phyloP scores from a whole-genome alignment of 2,888 invertebrate genomes.

The Spialia ferax region DNA sequence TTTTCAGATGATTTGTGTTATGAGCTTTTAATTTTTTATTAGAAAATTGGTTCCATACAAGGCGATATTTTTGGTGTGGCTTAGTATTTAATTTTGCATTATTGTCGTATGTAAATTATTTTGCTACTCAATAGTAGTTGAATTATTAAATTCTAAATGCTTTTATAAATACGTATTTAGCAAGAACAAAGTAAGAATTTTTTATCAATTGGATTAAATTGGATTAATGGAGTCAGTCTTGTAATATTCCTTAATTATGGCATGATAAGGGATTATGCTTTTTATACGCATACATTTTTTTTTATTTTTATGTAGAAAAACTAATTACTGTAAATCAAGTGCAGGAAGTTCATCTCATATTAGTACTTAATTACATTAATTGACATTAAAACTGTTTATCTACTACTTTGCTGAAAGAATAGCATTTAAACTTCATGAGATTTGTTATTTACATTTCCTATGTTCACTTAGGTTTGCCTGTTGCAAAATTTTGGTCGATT shows the following conservation, averaged over 20 bases:
- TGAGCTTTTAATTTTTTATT: slow-evolving; percentile 44
- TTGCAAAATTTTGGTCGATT: neutral
- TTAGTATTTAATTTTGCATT: slow-evolving; percentile 65
- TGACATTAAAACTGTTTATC: no score
- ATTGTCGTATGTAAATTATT: slow-evolving; percentile 51
- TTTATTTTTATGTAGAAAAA: slow-evolving; percentile 61
- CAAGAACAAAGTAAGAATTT: neutral
- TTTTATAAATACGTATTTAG: slow-evolving; percentile 46
- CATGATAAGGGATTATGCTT: slow-evolving; percentile 63
- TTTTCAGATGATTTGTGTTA: slow-evolving; percentile 40
- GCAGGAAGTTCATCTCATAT: slow-evolving; percentile 60
- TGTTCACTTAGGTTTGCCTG: neutral
- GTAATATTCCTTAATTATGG: slow-evolving; percentile 56
- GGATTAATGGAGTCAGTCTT: slow-evolving; percentile 38
- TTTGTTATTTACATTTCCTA: neutral
- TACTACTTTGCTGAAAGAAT: no score
- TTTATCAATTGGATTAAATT: neutral
- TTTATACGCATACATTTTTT: slow-evolving; percentile 69
- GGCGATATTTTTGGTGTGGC: slow-evolving; percentile 73
- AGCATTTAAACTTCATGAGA: no score
- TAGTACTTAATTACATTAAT: neutral
- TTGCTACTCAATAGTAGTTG: slow-evolving; percentile 51
- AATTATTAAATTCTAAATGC: slow-evolving; percentile 53
- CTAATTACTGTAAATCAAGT: slow-evolving; percentile 67
- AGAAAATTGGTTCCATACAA: slow-evolving; percentile 64